Conservation (phyloP, 2,888 invertebrate species). For the Altica lythri region DNA sequence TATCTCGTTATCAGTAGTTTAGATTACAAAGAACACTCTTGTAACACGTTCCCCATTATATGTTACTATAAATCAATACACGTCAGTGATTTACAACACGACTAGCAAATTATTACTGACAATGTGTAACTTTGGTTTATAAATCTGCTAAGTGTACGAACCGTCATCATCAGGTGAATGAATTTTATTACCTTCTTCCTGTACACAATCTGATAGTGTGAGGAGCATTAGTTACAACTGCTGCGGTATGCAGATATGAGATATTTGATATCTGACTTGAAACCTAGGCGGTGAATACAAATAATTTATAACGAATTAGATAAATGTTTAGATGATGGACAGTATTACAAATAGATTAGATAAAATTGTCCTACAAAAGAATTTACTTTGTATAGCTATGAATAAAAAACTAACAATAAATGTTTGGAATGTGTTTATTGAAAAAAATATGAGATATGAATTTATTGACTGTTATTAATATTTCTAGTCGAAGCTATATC, state of each 20-base stretch:
- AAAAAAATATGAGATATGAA: too few species aligned
- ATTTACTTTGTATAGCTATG: too few species aligned
- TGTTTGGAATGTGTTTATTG: too few species aligned
- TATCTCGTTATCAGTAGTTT: too few species aligned
- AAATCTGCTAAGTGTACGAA: constrained; percentile 8
- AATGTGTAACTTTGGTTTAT: constrained; percentile 3
- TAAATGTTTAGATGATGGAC: not conserved
- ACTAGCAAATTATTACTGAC: not conserved
- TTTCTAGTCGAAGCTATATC: too few species aligned
- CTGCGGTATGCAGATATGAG: not conserved
- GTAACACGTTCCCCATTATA: too few species aligned
- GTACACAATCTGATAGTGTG: constrained; percentile 10
- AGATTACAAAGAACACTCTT: too few species aligned
- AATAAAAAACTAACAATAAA: too few species aligned
- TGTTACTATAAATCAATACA: constrained; percentile 1
- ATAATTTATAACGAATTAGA: constrained; percentile 1
- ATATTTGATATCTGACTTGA: not conserved
- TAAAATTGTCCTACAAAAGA: too few species aligned
- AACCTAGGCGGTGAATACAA: not conserved
- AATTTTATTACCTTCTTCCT: constrained; percentile 26
- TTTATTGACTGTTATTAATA: too few species aligned
- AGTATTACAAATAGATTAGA: too few species aligned
- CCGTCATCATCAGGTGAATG: constrained; percentile 8
- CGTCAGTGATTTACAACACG: constrained; percentile 5
- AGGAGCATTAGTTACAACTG: constrained; percentile 5